Conservation (phyloP, 1,140 invertebrate genomes). For the Caenorhabditis briggsae region DNA sequence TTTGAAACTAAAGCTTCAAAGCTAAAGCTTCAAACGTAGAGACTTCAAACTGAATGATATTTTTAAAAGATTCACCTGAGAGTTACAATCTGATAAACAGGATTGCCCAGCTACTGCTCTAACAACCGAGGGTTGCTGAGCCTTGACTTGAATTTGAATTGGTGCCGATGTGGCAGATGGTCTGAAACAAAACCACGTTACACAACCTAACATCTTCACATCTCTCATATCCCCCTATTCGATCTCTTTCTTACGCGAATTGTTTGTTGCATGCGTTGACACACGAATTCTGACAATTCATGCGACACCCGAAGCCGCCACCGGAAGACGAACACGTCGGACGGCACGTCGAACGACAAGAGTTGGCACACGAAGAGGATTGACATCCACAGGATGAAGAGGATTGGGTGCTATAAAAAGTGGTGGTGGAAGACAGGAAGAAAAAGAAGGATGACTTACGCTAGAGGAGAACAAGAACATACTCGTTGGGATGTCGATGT, state of each 20-base stretch:
- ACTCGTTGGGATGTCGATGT: conserved; percentile 1
- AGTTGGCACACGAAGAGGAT: conserved; percentile 49
- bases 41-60: no score
- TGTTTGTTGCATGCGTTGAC: conserved; percentile 50
- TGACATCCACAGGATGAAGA: conserved; percentile 47
- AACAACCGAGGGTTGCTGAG: conserved; percentile 4
- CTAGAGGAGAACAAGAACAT: conserved; percentile 13
- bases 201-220: no score
- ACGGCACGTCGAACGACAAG: conserved; percentile 36
- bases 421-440: not conserved
- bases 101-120: conserved; percentile 22
- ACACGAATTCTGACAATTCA: conserved; percentile 48
- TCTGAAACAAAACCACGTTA: not conserved
- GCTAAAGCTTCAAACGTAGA: no score
- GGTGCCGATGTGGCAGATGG: not conserved
- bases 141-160: not conserved
- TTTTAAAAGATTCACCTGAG: not conserved
- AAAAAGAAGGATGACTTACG: not conserved
- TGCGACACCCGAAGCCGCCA: conserved; percentile 34
- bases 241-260: conserved; percentile 3
- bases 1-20: no score
- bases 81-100: conserved; percentile 39
- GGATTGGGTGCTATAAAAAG: conserved; percentile 11
- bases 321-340: conserved; percentile 45
- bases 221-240: no score